phyloP scores from a whole-genome alignment of 2,888 invertebrate genomes.

The Crocallis elinguaria region DNA sequence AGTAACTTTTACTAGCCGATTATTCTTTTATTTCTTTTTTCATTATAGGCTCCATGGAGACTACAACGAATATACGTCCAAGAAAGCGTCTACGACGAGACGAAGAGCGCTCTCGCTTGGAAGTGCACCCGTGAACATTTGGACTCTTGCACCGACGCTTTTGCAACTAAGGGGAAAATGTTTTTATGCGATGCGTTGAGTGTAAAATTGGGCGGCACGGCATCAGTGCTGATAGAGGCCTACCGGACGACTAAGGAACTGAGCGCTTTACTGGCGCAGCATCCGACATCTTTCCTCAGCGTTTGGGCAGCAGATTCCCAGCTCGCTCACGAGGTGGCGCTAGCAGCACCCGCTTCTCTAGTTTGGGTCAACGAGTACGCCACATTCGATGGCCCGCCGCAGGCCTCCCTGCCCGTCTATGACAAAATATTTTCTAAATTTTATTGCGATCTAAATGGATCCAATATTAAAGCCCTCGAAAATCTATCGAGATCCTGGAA shows the following conservation, averaged over 20 bases:
- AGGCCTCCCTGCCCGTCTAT: slow-evolving; percentile 13
- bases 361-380: slow-evolving; percentile 25
- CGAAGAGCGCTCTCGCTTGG: slow-evolving; percentile 8
- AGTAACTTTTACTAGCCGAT: neutral
- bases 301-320: slow-evolving; percentile 15
- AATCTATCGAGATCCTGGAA: neutral
- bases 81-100: slow-evolving; percentile 23
- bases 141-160: slow-evolving; percentile 6
- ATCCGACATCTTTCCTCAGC: neutral
- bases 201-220: neutral
- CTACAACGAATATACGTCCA: slow-evolving; percentile 12
- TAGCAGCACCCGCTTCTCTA: slow-evolving; percentile 1
- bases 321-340: slow-evolving; percentile 10
- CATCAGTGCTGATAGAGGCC: slow-evolving; percentile 1
- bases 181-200: slow-evolving; percentile 9
- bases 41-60: slow-evolving; percentile 24
- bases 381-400: slow-evolving; percentile 19
- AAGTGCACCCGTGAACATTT: slow-evolving; percentile 1
- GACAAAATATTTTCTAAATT: neutral
- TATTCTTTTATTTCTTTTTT: neutral
- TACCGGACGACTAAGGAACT: slow-evolving; percentile 17
- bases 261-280: neutral
- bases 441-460: neutral
- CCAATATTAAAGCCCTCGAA: neutral
- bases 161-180: neutral